Base-by-base conservation (phyloP, 2,888 invertebrate genomes). In the Phalangium opilio region DNA sequence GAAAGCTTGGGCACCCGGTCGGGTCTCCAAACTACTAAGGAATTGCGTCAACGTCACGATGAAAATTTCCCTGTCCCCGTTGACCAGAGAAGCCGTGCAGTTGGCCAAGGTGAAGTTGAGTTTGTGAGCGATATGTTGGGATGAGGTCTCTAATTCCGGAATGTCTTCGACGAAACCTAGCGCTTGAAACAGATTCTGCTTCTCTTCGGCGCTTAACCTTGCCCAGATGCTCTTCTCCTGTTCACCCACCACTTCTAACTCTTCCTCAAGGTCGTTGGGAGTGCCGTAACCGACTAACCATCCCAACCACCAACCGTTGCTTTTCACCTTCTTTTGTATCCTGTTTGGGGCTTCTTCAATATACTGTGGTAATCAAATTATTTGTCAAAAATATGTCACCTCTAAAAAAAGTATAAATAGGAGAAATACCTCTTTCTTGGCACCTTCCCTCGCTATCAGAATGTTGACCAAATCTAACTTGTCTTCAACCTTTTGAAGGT, bases 371-470 rank as follows among this genome's bases (percentile, higher is more conserved):
- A 18, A 36, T 21, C 15, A 18, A 32, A n/a, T 19, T 36, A 18
- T 12, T 12, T 10, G 38, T 3, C 12, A 17, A 12, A 17, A 21
- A 38, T 34, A 45, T 2, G 14, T 40, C 7, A 12, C 11, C 21
- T 21, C 15, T 21, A 11, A 27, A 44, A 3, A 17, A 7, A 3
- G 15, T 12, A 38, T 20, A 5, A 7, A 27, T 47, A 11, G 3
- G 17, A 12, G 35, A 20, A 14, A 33, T 60, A 81, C 81, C 71
- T 80, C 75, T 60, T 82, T 75, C 62, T 81, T 80, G 4, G 84
- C 83, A 53, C 83, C 79, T 61, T 82, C 81, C 53, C 83, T 72
- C 0, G 83, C 84, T 49, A 83, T 76, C 1, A 83, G 75, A 19
- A 85, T 79, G 48, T 81, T 81, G 42, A 79, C 68, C 38, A 84